Evolutionary conservation across 37 sponge, comb jelly and placozoan genomes (phyloP), one percentile per base, ranked within the genome.

Genomic region (Cliona cf. orientalis): DNA sequence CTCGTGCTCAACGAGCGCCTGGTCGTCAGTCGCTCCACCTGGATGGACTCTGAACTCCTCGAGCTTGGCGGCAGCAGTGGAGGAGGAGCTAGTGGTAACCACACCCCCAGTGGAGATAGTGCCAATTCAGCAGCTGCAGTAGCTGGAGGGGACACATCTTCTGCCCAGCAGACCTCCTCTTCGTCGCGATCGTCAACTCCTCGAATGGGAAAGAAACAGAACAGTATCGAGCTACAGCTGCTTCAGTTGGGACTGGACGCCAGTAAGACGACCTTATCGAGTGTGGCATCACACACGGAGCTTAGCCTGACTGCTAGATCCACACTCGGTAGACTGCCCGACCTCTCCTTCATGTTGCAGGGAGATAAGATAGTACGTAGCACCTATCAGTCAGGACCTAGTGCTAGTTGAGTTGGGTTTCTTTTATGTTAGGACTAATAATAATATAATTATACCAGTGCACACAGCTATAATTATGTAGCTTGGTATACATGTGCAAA

Each of bases 311-410:
- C 72, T 22, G 80, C 90, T 37, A 46, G 63, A 39, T 31, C 73
- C 1, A 58, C 89, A 0, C 58, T 93, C 21, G 77, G 85, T 0
- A 71, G 71, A 22, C 69, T 93, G 26, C 93, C 93, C 2, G 85
- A 93, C 36, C 76, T 93, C 2, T 75, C 86, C 31, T 93, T 93
- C 68, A 93, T 93, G 93, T 66, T 91, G 40, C 23, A 40, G 22
- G 56, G 42, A 23, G 78, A 85, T 26, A 57, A 21, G 25, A 3
- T 80, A 2, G 79, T 63, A 2, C 44, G 67, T 4, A 56, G 42
- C 1, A 46, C 66, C 5, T 21, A 75, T 5, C 59, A 75, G 42
- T 75, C 76, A 40, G 53, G 36, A 40, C 11, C n/a, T n/a, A n/a
- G n/a, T n/a, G n/a, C n/a, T n/a, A n/a, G n/a, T n/a, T n/a, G n/a